Conservation (phyloP, 2,888 invertebrate genomes). For the Sturmia bella region DNA sequence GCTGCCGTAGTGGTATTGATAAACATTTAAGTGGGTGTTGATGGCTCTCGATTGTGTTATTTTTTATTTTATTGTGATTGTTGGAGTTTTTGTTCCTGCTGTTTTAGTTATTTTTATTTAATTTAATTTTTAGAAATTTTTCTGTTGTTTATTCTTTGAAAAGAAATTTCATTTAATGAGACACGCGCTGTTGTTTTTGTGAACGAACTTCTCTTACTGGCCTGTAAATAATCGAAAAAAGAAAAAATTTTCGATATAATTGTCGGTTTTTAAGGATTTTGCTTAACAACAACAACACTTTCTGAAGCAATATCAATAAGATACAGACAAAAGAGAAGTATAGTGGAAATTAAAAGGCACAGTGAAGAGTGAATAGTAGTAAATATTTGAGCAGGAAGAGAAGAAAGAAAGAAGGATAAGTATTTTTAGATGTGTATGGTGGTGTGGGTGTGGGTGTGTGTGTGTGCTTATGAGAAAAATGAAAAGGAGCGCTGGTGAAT, state of each 20-base stretch:
- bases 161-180: constrained; percentile 24
- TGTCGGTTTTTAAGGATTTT: constrained; percentile 49
- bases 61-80: constrained; percentile 11
- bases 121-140: constrained; percentile 13
- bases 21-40: constrained; percentile 56
- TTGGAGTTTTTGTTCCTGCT: constrained; percentile 38
- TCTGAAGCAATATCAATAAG: constrained; percentile 36
- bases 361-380: neutral
- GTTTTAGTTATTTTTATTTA: constrained; percentile 42
- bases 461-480: neutral
- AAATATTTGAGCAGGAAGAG: constrained; percentile 23
- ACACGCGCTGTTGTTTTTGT: constrained; percentile 60
- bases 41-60: constrained; percentile 32
- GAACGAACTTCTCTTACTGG: constrained; percentile 65
- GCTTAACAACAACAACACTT: constrained; percentile 48
- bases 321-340: constrained; percentile 58
- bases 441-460: constrained; percentile 30
- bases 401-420: constrained; percentile 4
- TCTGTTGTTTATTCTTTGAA: constrained; percentile 18
- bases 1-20: constrained; percentile 5
- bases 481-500: neutral
- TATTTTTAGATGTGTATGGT: neutral
- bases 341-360: constrained; percentile 39
- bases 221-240: constrained; percentile 67
- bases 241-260: constrained; percentile 66